Base-by-base conservation (phyloP, 2,113 vertebrate genomes). In the Sinosuthora webbiana region DNA sequence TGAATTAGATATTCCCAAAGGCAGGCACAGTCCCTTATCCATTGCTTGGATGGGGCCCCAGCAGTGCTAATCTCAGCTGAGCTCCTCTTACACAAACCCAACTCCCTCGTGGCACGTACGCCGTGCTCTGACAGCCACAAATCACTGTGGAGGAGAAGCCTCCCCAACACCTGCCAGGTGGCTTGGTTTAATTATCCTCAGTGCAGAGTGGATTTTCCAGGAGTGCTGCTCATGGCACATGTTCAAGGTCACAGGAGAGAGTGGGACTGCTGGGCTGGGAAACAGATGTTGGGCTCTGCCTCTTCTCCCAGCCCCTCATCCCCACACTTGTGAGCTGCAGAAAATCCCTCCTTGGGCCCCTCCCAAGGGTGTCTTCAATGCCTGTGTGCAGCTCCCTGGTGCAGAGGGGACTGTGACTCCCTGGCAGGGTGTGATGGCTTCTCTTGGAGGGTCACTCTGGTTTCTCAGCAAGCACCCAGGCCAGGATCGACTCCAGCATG, bases 31-130 rank as follows among this genome's bases (percentile, higher is more conserved):
- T 67, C 49, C 57, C 41, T 93, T 73, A 15, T 35, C 20, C 70
- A 45, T 7, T 0, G 1, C 52, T 39, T 65, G 77, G 71, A 71
- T 39, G 60, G 20, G 28, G 31, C 33, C 28, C 41, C 56, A n/a
- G 68, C 33, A 50, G 27, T 55, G 70, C 70, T 73, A 12, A 35
- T 69, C 64, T 67, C 64, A 77, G 63, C 67, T 83, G 86, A 93
- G 83, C 71, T 94, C 10, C 85, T 69, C 24, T 63, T 25, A 8
- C 75, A 83, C 83, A 35, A 53, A 28, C 55, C 83, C 67, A 25
- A 0, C 31, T 90, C 75, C n/a, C 67, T 45, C 0, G 0, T 3
- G 49, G 81, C 64, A 37, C 1, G 2, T 53, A 10, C 0, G 0
- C 44, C 18, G 57, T 50, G 70, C 67, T 83, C 2, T 73, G 94